phyloP scores from a whole-genome alignment of 2,888 invertebrate genomes.

The Pollenia griseotomentosa region DNA sequence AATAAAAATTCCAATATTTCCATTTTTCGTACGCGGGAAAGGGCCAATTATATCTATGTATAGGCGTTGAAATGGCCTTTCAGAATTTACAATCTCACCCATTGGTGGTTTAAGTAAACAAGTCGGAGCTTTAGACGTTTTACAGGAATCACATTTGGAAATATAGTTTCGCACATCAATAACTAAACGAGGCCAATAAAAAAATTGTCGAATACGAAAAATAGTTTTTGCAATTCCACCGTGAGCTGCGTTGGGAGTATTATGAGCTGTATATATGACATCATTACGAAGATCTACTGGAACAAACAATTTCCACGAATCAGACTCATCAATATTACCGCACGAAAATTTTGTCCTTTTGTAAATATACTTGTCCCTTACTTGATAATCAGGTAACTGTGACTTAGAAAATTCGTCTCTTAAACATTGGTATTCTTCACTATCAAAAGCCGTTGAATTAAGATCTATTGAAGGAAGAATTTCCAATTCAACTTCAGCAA shows the following conservation, averaged over 20 bases:
- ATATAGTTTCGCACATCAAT: conserved; percentile 16
- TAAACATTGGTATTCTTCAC: not conserved
- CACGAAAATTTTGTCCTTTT: not conserved
- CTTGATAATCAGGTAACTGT: not conserved
- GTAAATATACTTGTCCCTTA: not conserved
- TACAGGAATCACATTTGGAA: not conserved
- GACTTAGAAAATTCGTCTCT: not conserved
- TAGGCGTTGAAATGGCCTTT: not conserved
- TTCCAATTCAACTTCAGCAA: too few species aligned
- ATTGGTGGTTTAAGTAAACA: not conserved
- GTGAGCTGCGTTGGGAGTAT: not conserved
- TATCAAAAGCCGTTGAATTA: too few species aligned
- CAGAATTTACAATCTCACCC: not conserved
- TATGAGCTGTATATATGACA: not conserved
- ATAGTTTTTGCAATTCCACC: not conserved
- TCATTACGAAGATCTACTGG: not conserved
- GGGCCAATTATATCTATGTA: not conserved
- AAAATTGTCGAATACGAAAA: not conserved
- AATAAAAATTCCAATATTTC: not conserved
- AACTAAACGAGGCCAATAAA: conserved; percentile 34
- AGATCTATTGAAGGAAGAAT: too few species aligned
- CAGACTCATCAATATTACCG: not conserved
- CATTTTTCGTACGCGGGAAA: not conserved
- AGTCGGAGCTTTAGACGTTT: not conserved
- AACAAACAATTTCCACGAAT: not conserved